A percentile compares a stretch with the other conserved stretches of the same genome.
Conservation (phyloP, 2,888 invertebrate genomes). For the Congeria kusceri region DNA sequence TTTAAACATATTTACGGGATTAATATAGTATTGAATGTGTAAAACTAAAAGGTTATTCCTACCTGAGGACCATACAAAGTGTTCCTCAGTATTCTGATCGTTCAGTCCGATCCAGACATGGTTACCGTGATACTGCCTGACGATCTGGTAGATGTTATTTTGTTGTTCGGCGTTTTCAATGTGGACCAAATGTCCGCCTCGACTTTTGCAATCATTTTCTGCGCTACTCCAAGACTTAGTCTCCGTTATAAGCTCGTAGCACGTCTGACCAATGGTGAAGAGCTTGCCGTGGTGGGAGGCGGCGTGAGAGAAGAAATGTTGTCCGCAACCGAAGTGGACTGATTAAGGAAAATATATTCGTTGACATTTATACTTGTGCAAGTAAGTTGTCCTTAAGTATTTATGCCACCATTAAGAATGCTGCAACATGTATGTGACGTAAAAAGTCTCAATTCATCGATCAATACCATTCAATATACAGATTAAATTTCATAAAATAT, state of each 20-base stretch:
- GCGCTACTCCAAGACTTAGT: background rate
- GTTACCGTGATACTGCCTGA: background rate
- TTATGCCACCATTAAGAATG: too few relatives aligned
- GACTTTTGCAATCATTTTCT: background rate
- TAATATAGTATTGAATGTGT: too few relatives aligned
- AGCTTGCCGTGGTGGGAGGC: background rate
- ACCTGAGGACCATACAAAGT: slow-evolving; percentile 4
- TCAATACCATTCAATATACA: too few relatives aligned
- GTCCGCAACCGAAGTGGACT: background rate
- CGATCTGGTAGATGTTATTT: background rate
- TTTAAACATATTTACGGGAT: too few relatives aligned
- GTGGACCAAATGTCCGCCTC: background rate
- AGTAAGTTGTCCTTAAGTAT: too few relatives aligned
- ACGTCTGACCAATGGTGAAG: background rate
- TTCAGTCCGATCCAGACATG: slow-evolving; percentile 2
- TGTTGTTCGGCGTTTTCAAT: background rate
- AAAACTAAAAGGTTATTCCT: too few relatives aligned
- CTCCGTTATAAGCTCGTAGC: background rate
- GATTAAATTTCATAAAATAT: too few relatives aligned
- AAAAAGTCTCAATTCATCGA: too few relatives aligned
- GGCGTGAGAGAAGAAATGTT: background rate
- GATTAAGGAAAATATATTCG: too few relatives aligned
- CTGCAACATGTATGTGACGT: too few relatives aligned
- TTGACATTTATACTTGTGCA: too few relatives aligned
- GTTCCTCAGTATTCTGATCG: background rate